Percentiles rank a stretch among this genome's conserved stretches.
Conservation (phyloP, 2,888 invertebrate species). For the Sepioteuthis lessoniana region DNA sequence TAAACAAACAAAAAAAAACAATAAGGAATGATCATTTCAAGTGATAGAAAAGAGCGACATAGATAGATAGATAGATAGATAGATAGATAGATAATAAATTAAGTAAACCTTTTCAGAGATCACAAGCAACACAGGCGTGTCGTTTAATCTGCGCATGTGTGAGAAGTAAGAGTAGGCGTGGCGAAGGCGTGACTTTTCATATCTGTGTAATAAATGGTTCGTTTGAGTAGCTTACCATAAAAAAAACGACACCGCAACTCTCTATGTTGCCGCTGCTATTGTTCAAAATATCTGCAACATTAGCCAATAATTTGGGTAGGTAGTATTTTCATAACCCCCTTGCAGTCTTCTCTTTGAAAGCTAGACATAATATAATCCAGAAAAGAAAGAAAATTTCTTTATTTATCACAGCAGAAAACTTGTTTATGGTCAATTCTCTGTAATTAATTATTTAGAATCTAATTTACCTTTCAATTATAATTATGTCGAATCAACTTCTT, state of each 20-base stretch:
- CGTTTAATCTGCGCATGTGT: not conserved
- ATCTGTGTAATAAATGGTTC: not conserved
- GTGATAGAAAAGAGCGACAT: not conserved
- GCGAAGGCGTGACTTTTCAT: not conserved
- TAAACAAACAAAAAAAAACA: too few species aligned
- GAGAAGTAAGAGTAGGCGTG: not conserved
- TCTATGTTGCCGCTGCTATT: slow-evolving; percentile 5
- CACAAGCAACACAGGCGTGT: not conserved
- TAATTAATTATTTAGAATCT: not conserved
- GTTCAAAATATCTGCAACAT: not conserved
- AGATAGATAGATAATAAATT: not conserved
- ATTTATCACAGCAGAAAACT: too few species aligned
- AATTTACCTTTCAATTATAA: not conserved
- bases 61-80: not conserved
- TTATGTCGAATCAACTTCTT: not conserved
- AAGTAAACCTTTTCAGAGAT: not conserved
- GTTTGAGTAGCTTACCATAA: not conserved
- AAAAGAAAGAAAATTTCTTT: too few species aligned
- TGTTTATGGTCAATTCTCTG: too few species aligned
- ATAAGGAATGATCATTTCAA: too few species aligned
- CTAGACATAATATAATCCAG: too few species aligned
- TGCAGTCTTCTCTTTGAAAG: not conserved
- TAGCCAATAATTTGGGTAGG: not conserved
- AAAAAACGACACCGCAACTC: not conserved
- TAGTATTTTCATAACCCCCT: not conserved